These are phyloP conservation scores for Galerucella calmariensis DNA, from an alignment of 2,888 invertebrate genomes.

Conservation along the genomic window DNA sequence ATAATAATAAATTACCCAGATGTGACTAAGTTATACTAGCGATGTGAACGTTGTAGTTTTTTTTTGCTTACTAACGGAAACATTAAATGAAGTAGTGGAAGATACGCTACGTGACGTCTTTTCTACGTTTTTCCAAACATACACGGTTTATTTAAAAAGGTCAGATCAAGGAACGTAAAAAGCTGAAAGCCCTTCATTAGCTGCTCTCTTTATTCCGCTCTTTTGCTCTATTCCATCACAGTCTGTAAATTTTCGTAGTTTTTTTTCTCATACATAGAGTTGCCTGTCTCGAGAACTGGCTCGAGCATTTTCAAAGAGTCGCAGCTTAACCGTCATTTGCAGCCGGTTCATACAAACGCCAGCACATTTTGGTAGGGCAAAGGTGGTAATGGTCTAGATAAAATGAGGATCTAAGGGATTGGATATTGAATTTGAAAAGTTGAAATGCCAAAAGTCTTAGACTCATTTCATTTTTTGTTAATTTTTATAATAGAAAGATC, in stretches of 20 bases:
- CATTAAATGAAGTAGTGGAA: neutral
- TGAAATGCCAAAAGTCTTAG: no score
- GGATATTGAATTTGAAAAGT: neutral
- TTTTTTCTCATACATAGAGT: neutral
- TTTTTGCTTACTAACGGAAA: neutral
- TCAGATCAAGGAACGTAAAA: neutral
- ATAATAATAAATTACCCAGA: constrained; percentile 2
- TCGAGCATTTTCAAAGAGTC: neutral
- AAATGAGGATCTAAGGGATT: neutral
- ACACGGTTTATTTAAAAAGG: neutral
- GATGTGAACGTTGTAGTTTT: neutral
- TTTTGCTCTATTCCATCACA: neutral
- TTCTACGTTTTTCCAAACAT: neutral
- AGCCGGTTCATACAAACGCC: neutral
- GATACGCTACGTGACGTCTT: neutral
- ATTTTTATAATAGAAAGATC: no score
- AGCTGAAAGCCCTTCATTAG: neutral
- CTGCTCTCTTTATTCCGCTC: neutral
- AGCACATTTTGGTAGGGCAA: neutral
- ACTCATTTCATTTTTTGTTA: no score
- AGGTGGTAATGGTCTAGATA: neutral
- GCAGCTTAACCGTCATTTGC: neutral
- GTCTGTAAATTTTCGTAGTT: neutral
- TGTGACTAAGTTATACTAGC: neutral
- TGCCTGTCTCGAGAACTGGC: neutral